Percentiles rank a stretch among this genome's conserved stretches.
Evolutionary conservation across 2,888 invertebrate genomes (phyloP).

Genomic region (Nipponacmea schrenckii): DNA sequence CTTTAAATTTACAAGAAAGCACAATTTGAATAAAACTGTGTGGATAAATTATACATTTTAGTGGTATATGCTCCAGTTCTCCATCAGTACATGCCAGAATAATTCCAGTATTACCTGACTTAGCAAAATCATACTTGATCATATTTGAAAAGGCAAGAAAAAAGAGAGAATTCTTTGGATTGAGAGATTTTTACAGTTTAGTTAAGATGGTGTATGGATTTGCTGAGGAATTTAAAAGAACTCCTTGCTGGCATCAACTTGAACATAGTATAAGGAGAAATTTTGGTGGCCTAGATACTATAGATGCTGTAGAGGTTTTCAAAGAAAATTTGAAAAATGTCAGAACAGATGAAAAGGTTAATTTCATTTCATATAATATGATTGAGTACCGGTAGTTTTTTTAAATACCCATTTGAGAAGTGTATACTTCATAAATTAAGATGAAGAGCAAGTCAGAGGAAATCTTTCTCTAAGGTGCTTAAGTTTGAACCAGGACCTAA

Average conservation of each 20-base stretch:
- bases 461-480: no score
- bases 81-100: constrained; percentile 31
- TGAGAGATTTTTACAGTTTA: constrained; percentile 61
- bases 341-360: constrained; percentile 17
- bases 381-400: no score
- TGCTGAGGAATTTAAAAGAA: constrained; percentile 33
- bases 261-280: constrained; percentile 52
- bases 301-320: constrained; percentile 49
- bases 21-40: not conserved
- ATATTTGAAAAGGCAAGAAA: constrained; percentile 45
- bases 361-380: not conserved
- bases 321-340: constrained; percentile 25
- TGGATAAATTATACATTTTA: constrained; percentile 26
- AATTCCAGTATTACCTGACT: constrained; percentile 39
- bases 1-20: constrained; percentile 1
- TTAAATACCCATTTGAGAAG: not conserved
- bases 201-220: constrained; percentile 57
- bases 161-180: constrained; percentile 60
- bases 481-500: no score
- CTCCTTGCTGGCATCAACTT: constrained; percentile 46
- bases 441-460: no score
- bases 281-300: constrained; percentile 57
- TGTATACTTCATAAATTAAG: not conserved
- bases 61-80: constrained; percentile 51
- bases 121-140: constrained; percentile 53